Evolutionary conservation across 2,888 invertebrate species (phyloP).

Genomic region (Eupeodes latifasciatus): DNA sequence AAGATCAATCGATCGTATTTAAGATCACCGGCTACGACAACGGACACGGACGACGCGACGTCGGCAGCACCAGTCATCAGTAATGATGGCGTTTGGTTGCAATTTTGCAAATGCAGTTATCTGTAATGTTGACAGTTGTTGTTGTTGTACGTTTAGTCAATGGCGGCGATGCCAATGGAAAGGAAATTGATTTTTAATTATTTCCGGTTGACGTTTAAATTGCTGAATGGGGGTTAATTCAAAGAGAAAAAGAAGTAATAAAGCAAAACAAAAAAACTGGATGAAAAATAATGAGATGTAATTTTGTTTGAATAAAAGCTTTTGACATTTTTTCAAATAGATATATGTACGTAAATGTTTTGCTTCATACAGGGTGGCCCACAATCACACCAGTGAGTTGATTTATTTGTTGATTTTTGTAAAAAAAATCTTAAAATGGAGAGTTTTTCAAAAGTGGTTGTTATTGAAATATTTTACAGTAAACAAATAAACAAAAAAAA

Average conservation of each 20-base stretch:
- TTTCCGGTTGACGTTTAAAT: constrained; percentile 59
- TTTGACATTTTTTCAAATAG: background rate
- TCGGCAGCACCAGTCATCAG: background rate
- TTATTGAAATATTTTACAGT: too few relatives aligned
- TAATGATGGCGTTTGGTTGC: background rate
- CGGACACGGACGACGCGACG: background rate
- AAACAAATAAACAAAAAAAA: background rate
- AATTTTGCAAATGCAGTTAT: constrained; percentile 36
- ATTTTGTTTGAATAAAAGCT: background rate
- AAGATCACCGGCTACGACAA: constrained; percentile 47
- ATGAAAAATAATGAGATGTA: constrained; percentile 9
- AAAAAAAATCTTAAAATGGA: too few relatives aligned
- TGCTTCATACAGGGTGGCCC: too few relatives aligned
- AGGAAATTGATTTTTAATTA: constrained; percentile 71
- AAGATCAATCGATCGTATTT: constrained; percentile 67
- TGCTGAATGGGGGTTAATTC: constrained; percentile 6
- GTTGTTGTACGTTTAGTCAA: background rate
- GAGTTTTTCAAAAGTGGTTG: too few relatives aligned
- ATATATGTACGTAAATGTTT: too few relatives aligned
- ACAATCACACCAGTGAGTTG: too few relatives aligned
- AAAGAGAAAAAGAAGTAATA: background rate
- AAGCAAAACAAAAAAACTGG: background rate
- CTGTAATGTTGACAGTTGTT: constrained; percentile 28
- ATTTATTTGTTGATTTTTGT: too few relatives aligned
- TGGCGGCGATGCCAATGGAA: constrained; percentile 18